phyloP scores from a whole-genome alignment of 2,888 invertebrate species.

The Pyrrhia umbra region DNA sequence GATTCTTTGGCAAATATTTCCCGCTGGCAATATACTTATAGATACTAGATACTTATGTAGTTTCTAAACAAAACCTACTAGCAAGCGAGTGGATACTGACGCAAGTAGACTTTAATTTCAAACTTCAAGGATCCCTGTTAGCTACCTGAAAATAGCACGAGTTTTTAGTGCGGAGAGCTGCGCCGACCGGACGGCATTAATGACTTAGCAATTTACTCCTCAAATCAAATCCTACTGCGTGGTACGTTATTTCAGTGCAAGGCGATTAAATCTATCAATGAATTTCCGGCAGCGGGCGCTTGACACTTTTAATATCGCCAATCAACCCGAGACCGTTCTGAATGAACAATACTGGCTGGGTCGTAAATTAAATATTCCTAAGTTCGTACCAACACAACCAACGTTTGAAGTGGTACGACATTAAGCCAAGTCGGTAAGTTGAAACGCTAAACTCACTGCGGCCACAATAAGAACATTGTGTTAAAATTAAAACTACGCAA shows the following conservation, averaged over 20 bases:
- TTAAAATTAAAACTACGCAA: constrained; percentile 46
- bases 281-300: constrained; percentile 87
- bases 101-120: constrained; percentile 72
- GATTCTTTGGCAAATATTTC: not conserved
- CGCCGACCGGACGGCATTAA: constrained; percentile 88
- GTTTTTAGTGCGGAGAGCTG: constrained; percentile 79
- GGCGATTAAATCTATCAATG: constrained; percentile 89
- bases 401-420: constrained; percentile 63
- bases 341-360: constrained; percentile 86
- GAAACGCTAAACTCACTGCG: constrained; percentile 51
- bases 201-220: constrained; percentile 87
- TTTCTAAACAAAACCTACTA: constrained; percentile 35
- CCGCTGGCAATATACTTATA: not conserved
- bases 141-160: constrained; percentile 81
- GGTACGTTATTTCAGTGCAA: constrained; percentile 83
- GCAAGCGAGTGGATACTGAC: constrained; percentile 60
- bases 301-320: constrained; percentile 89
- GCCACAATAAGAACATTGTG: constrained; percentile 60
- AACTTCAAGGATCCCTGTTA: constrained; percentile 75
- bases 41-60: not conserved
- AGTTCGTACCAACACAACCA: constrained; percentile 75
- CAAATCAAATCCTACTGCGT: constrained; percentile 84
- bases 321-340: constrained; percentile 84
- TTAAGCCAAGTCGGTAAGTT: constrained; percentile 60
- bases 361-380: constrained; percentile 86